Conservation (phyloP, 2,113 vertebrate genomes). For the Acrocephalus arundinaceus region DNA sequence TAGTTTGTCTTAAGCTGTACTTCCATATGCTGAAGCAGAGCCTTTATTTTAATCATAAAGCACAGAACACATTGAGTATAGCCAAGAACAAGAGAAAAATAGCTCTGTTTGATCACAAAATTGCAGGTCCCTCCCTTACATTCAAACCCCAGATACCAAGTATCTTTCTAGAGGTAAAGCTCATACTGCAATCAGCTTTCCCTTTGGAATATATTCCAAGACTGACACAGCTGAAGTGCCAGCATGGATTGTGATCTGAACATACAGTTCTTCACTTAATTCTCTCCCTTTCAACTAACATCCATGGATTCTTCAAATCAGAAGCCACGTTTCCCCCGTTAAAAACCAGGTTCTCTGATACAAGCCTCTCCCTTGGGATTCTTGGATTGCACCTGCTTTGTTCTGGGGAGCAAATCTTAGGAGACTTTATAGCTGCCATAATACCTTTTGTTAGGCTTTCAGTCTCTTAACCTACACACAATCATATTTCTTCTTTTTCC, state of each 20-base stretch:
- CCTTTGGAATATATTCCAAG: not conserved
- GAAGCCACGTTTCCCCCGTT: not conserved
- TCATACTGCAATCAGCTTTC: accelerated
- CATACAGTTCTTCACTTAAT: not conserved
- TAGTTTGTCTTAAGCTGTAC: not conserved
- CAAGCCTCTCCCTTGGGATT: not conserved
- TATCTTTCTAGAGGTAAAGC: not conserved
- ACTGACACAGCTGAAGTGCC: not conserved
- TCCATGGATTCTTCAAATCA: not conserved
- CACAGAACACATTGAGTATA: not conserved
- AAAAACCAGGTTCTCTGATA: not conserved
- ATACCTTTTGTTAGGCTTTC: not conserved
- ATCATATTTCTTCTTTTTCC: not conserved
- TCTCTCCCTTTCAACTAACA: not conserved
- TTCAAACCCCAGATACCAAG: not conserved
- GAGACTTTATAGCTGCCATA: not conserved
- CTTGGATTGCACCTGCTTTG: not conserved
- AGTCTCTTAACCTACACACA: not conserved
- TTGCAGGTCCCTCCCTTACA: not conserved
- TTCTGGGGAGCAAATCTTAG: not conserved
- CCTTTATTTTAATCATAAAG: not conserved
- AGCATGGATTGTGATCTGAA: not conserved
- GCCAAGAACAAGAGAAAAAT: not conserved
- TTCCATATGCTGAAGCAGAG: not conserved
- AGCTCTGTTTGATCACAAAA: not conserved